A percentile compares a stretch with the other conserved stretches of the same genome.
Conservation (phyloP, 2,797 vertebrate species). For the Molossus molossus region DNA sequence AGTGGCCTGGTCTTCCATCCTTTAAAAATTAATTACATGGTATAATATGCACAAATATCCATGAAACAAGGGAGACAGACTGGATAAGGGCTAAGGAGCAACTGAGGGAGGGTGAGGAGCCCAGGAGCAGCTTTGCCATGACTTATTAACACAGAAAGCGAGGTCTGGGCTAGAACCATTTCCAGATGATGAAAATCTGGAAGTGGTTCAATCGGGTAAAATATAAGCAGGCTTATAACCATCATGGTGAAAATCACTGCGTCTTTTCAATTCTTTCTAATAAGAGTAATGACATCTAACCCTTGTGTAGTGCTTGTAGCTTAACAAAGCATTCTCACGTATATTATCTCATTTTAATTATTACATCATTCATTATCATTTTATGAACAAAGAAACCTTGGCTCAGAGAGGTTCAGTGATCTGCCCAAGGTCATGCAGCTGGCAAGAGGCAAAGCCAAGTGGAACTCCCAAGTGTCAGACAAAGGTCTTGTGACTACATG, state of each 20-base stretch:
- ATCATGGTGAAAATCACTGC: not conserved
- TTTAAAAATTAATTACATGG: not conserved
- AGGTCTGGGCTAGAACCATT: not conserved
- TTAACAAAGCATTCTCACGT: not conserved
- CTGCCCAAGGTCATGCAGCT: slow-evolving; percentile 68
- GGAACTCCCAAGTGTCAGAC: slow-evolving; percentile 57
- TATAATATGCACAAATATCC: not conserved
- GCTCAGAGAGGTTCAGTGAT: slow-evolving; percentile 58
- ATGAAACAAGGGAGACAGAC: not conserved
- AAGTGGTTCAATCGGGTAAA: slow-evolving; percentile 3
- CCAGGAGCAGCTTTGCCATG: not conserved
- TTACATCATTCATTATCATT: slow-evolving; percentile 66
- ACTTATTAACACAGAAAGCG: not conserved
- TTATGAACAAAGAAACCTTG: slow-evolving; percentile 64
- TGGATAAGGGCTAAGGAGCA: not conserved
- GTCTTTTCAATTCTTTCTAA: slow-evolving; percentile 21
- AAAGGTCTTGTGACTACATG: slow-evolving; percentile 37
- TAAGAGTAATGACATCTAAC: not conserved
- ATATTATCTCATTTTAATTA: slow-evolving; percentile 44
- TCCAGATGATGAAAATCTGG: not conserved
- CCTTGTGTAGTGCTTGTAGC: not conserved
- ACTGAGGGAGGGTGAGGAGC: too few relatives aligned
- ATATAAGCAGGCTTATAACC: not conserved
- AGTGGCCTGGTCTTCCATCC: not conserved
- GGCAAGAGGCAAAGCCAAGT: slow-evolving; percentile 52